These are phyloP conservation scores for Digitonthophagus gazella DNA, from an alignment of 2,888 invertebrate genomes.

Conservation along the genomic window DNA sequence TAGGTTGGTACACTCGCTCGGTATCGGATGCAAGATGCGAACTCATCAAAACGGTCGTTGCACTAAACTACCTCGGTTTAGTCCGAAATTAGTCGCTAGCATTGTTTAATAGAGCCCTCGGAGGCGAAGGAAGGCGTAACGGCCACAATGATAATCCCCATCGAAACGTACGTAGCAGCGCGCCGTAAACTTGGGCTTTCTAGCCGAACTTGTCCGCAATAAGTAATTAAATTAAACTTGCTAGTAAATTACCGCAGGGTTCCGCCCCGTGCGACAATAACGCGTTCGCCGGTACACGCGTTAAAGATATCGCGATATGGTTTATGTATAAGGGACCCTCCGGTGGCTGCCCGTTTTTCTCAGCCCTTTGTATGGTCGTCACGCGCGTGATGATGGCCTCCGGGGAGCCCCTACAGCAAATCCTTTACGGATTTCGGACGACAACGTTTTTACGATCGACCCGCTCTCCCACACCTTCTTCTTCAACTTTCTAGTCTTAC, in stretches of 20 bases:
- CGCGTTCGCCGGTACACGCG: slow-evolving; percentile 26
- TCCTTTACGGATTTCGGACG: slow-evolving; percentile 47
- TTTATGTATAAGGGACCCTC: slow-evolving; percentile 26
- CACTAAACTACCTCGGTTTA: too few relatives aligned
- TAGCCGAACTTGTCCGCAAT: background rate
- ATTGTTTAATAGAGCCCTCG: background rate
- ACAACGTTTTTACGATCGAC: slow-evolving; percentile 48
- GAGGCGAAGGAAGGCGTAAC: too few relatives aligned
- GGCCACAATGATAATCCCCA: background rate
- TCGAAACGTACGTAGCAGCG: background rate
- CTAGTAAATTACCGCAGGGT: background rate
- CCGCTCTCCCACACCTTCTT: slow-evolving; percentile 17
- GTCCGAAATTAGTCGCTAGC: background rate
- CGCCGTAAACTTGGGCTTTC: background rate
- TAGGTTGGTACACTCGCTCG: too few relatives aligned
- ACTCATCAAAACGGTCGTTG: background rate
- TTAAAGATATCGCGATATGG: slow-evolving; percentile 27
- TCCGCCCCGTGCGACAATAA: slow-evolving; percentile 19
- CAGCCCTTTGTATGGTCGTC: slow-evolving; percentile 38
- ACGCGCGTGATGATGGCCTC: slow-evolving; percentile 43
- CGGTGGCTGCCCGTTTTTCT: slow-evolving; percentile 2
- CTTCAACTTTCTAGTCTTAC: background rate
- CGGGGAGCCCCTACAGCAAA: slow-evolving; percentile 41
- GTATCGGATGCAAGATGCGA: too few relatives aligned
- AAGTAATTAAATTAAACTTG: background rate